Percentiles rank a stretch among this genome's conserved stretches.
Evolutionary conservation across 2,888 invertebrate genomes (phyloP).

Genomic region (Lasioglossum malachurum): DNA sequence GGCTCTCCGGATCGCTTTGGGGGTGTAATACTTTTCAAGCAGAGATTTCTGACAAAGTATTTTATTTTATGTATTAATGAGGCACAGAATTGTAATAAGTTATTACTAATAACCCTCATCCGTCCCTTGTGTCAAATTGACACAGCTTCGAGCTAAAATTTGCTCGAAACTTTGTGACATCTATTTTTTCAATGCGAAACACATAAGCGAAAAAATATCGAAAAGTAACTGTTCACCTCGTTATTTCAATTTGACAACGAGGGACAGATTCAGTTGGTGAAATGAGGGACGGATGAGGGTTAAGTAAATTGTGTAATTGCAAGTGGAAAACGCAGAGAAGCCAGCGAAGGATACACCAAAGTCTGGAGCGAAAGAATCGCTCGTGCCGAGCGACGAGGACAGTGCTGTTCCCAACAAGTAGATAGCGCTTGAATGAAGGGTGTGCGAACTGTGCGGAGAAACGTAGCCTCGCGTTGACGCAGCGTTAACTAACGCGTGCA

Average conservation of each 20-base stretch:
- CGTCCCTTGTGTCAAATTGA: too few species aligned
- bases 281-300: too few species aligned
- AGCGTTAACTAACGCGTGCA: constrained; percentile 53
- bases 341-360: background rate
- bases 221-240: too few species aligned
- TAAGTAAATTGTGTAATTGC: too few species aligned
- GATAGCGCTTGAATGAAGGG: constrained; percentile 22
- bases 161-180: too few species aligned
- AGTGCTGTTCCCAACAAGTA: constrained; percentile 34
- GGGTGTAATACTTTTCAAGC: background rate
- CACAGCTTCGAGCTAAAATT: too few species aligned
- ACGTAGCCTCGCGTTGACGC: constrained; percentile 40
- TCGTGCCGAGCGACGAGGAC: constrained; percentile 10
- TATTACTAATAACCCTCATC: too few species aligned
- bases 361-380: background rate
- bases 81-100: too few species aligned
- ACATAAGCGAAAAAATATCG: too few species aligned
- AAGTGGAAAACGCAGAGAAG: background rate
- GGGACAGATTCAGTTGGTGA: too few species aligned
- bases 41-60: background rate
- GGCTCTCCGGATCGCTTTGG: background rate
- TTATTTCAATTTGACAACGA: too few species aligned
- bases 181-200: too few species aligned
- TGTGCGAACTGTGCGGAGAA: constrained; percentile 14
- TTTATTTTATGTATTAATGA: background rate